Percentiles rank a stretch among this genome's conserved stretches.
Evolutionary conservation across 2,797 vertebrate genomes (phyloP).

Genomic region (Gadopsis marmoratus): DNA sequence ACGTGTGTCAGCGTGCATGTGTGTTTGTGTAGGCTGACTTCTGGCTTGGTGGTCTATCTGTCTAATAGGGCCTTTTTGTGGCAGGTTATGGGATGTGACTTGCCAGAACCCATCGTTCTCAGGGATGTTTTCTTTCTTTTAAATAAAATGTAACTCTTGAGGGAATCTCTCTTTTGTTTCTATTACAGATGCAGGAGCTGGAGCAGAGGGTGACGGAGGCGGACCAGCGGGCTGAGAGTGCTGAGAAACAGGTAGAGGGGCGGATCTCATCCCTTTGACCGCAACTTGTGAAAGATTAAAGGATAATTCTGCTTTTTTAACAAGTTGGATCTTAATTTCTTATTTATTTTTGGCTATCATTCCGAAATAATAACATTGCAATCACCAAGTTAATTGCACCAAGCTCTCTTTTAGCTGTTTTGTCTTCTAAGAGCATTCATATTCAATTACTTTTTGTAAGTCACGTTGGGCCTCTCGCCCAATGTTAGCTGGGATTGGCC

Average conservation of each 20-base stretch:
- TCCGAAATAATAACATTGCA: background rate
- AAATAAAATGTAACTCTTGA: slow-evolving; percentile 21
- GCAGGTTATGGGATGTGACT: slow-evolving; percentile 27
- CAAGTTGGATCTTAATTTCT: background rate
- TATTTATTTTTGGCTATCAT: background rate
- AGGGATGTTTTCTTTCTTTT: slow-evolving; percentile 11
- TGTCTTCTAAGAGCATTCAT: too few species aligned
- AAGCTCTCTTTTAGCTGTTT: too few species aligned
- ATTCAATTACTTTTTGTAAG: too few species aligned
- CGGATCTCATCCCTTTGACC: background rate
- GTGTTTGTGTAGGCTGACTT: slow-evolving; percentile 26
- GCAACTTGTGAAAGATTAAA: background rate
- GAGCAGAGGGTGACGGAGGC: slow-evolving; percentile 93
- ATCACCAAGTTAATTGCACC: too few species aligned
- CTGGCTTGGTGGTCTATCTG: slow-evolving; percentile 42
- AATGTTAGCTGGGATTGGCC: too few species aligned
- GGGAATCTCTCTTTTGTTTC: slow-evolving; percentile 24
- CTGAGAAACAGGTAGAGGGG: slow-evolving; percentile 91
- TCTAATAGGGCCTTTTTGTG: slow-evolving; percentile 18
- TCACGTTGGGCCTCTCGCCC: too few species aligned
- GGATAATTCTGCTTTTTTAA: background rate
- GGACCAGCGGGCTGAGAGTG: slow-evolving; percentile 91
- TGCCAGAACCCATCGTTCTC: slow-evolving; percentile 36
- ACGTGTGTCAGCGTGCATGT: slow-evolving; percentile 41
- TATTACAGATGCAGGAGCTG: slow-evolving; percentile 93